Conservation (phyloP, 2,797 vertebrate species). For the Tarsius wallacei region DNA sequence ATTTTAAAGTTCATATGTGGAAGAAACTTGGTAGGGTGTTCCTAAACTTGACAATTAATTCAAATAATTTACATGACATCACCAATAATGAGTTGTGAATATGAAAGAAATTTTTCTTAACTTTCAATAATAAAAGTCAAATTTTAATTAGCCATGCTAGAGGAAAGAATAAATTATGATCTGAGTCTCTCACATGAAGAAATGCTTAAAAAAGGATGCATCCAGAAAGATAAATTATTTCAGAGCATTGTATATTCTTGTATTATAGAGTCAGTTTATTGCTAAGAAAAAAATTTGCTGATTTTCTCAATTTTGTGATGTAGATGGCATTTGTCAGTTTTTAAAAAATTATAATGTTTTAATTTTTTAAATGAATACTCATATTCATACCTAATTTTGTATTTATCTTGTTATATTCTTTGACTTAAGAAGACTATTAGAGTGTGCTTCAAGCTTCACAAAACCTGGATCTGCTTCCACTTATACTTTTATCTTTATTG, state of each 20-base stretch:
- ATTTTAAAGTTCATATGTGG: neutral
- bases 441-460: neutral
- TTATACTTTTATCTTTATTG: neutral
- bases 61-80: neutral
- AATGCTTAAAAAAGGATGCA: neutral
- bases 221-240: neutral
- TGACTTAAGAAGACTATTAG: neutral
- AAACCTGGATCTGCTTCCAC: neutral
- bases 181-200: slow-evolving; percentile 7
- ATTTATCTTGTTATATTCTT: neutral
- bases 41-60: slow-evolving; percentile 34
- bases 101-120: slow-evolving; percentile 52
- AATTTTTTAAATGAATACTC: neutral
- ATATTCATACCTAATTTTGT: neutral
- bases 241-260: neutral
- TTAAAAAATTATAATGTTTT: neutral
- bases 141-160: slow-evolving; percentile 12
- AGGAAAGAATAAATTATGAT: neutral
- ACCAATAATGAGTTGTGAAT: neutral
- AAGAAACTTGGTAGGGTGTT: neutral
- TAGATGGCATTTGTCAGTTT: neutral
- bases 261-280: neutral
- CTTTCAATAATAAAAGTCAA: neutral
- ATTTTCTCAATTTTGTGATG: slow-evolving; percentile 19
- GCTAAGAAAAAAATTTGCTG: neutral